These are phyloP conservation scores for Hirundo rustica DNA, from an alignment of 2,797 vertebrate genomes.

Conservation along the genomic window DNA sequence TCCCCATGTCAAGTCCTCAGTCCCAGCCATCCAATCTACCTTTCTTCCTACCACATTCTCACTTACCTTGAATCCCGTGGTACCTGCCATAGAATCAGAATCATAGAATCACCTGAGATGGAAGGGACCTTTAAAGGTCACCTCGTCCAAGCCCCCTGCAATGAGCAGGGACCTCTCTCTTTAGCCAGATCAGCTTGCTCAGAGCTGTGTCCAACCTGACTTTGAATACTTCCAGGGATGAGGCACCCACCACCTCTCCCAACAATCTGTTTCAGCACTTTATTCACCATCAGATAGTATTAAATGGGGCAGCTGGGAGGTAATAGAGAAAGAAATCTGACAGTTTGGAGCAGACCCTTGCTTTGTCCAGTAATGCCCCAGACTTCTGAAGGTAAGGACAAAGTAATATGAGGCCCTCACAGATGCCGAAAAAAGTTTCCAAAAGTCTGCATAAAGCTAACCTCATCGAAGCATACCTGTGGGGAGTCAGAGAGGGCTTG, in stretches of 20 bases:
- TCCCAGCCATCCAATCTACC: not conserved
- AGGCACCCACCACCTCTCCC: not conserved
- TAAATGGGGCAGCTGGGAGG: not conserved
- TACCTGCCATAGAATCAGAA: not conserved
- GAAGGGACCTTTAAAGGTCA: not conserved
- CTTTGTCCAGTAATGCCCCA: not conserved
- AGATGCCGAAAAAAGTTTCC: not conserved
- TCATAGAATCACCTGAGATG: not conserved
- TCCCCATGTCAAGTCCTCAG: not conserved
- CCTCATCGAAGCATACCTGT: not conserved
- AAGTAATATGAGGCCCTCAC: not conserved
- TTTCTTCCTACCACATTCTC: not conserved
- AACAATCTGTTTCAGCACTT: not conserved
- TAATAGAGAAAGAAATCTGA: not conserved
- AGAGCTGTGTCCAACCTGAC: not conserved
- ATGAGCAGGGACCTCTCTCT: not conserved
- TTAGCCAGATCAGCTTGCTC: not conserved
- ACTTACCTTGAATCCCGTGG: not conserved
- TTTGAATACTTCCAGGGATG: not conserved
- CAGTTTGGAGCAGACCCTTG: not conserved
- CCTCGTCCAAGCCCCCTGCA: not conserved
- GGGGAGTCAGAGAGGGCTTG: not conserved
- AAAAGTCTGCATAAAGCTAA: not conserved
- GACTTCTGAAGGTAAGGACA: not conserved
- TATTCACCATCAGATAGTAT: not conserved